phyloP scores from a whole-genome alignment of 1,140 invertebrate species.

The Schlechtendalia chinensis region DNA sequence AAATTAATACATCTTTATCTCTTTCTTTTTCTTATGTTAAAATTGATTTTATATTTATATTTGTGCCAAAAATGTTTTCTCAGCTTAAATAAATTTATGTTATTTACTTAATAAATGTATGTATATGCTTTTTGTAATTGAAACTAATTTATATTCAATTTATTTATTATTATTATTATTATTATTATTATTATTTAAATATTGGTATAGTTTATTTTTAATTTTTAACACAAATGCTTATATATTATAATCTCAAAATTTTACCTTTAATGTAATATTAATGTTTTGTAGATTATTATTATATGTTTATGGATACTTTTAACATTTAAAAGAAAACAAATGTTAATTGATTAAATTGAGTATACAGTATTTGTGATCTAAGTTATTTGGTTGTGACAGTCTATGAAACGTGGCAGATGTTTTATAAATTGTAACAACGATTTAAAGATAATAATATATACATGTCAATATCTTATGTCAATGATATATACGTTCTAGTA shows the following conservation, averaged over 20 bases:
- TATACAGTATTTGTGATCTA: not conserved
- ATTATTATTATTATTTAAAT: not conserved
- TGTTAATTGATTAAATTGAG: not conserved
- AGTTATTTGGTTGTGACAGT: slow-evolving; percentile 16
- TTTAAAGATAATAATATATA: slow-evolving; percentile 14
- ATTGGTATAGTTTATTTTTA: slow-evolving; percentile 24
- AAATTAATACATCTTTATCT: slow-evolving; percentile 21
- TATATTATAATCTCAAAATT: not conserved
- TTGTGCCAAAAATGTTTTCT: slow-evolving; percentile 38
- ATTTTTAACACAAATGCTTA: slow-evolving; percentile 9
- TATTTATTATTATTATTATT: slow-evolving; percentile 8
- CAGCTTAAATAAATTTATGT: slow-evolving; percentile 8
- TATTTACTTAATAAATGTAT: slow-evolving; percentile 1
- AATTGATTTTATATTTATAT: slow-evolving; percentile 27
- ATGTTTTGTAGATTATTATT: slow-evolving; percentile 30
- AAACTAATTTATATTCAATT: not conserved
- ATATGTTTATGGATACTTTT: slow-evolving; percentile 21
- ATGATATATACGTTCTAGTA: no score
- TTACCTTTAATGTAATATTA: slow-evolving; percentile 8
- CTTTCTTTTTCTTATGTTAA: not conserved
- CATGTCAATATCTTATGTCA: not conserved
- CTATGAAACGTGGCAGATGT: not conserved
- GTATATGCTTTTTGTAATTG: slow-evolving; percentile 1
- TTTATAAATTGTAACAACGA: slow-evolving; percentile 5
- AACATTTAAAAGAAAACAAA: not conserved